Conservation (phyloP, 2,888 invertebrate genomes). For the Caenorhabditis imperialis region DNA sequence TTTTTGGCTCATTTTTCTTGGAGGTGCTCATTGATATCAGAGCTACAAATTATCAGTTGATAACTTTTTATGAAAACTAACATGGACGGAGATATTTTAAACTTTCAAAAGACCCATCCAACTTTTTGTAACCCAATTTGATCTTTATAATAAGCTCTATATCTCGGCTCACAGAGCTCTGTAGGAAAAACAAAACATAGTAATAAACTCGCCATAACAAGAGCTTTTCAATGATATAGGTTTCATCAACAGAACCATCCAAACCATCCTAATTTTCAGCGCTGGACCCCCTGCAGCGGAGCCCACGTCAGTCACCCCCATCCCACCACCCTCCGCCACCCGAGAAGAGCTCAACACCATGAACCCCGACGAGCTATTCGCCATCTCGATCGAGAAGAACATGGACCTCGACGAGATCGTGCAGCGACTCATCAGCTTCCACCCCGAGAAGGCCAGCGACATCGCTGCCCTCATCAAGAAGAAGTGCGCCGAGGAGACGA, state of each 20-base stretch:
- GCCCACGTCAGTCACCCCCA: not conserved
- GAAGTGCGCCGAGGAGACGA: conserved; percentile 8
- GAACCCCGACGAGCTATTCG: conserved; percentile 6
- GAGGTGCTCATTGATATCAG: too few species aligned
- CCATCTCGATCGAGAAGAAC: conserved; percentile 38
- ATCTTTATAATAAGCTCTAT: too few species aligned
- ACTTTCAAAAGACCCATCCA: too few species aligned
- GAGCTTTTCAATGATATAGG: too few species aligned
- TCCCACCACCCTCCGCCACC: conserved; percentile 9
- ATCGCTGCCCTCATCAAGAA: conserved; percentile 54
- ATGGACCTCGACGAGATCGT: conserved; percentile 57
- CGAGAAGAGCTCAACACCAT: conserved; percentile 1
- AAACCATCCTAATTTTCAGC: conserved; percentile 8
- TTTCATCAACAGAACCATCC: not conserved
- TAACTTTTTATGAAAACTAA: too few species aligned
- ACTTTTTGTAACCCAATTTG: too few species aligned
- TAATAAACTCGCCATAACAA: too few species aligned
- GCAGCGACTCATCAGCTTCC: conserved; percentile 41
- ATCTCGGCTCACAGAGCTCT: too few species aligned
- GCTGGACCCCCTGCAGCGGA: not conserved
- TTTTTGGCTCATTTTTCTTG: too few species aligned
- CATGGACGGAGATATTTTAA: too few species aligned
- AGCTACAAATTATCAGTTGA: too few species aligned
- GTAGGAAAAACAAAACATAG: too few species aligned
- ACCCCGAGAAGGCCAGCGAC: conserved; percentile 38